A percentile compares a stretch with the other conserved stretches of the same genome.
phyloP scores from a whole-genome alignment of 2,888 invertebrate species.

The Drepanosiphum platanoidis region DNA sequence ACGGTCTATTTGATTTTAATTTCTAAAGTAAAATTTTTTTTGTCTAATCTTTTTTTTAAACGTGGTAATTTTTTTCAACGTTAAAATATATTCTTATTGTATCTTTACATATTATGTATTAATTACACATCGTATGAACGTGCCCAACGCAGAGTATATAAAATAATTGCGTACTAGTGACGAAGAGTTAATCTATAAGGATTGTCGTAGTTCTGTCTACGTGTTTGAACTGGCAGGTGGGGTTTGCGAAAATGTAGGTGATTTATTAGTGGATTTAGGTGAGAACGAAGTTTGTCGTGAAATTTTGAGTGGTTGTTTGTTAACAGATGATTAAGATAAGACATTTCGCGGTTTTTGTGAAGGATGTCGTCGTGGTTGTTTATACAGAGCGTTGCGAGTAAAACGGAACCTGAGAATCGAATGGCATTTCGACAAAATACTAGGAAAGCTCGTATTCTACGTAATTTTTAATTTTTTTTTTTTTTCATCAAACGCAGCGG shows the following conservation, averaged over 20 bases:
- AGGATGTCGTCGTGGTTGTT: background rate
- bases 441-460: too few species aligned
- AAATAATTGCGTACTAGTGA: too few species aligned
- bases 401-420: background rate
- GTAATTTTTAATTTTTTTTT: background rate
- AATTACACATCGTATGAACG: too few species aligned
- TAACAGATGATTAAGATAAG: background rate
- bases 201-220: background rate
- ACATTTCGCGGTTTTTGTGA: background rate
- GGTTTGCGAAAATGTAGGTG: background rate
- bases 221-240: background rate
- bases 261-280: background rate
- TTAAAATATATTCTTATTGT: background rate
- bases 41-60: too few species aligned
- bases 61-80: too few species aligned
- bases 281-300: background rate
- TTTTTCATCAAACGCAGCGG: too few species aligned
- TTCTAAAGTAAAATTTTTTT: background rate
- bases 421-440: background rate
- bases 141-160: too few species aligned
- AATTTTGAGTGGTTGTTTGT: background rate
- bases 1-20: too few species aligned
- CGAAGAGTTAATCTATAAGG: too few species aligned
- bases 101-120: background rate
- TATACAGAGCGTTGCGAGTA: background rate